phyloP scores from a whole-genome alignment of 1,140 invertebrate genomes.

The Steinernema khuongi region DNA sequence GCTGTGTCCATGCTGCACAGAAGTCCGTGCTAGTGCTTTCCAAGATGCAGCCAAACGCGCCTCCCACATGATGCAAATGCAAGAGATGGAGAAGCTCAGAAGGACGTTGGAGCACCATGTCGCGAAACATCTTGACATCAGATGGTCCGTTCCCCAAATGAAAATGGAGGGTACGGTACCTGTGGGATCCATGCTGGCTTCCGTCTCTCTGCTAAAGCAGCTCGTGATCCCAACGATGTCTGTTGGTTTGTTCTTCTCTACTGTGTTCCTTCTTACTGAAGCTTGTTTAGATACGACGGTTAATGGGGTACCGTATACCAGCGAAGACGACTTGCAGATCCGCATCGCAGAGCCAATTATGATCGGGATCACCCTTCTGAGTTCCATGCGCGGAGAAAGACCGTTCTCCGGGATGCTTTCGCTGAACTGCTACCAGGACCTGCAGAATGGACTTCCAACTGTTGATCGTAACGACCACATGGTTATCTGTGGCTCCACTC shows the following conservation, averaged over 20 bases:
- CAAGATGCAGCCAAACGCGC: slow-evolving; percentile 43
- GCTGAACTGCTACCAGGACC: slow-evolving; percentile 53
- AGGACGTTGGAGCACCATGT: slow-evolving; percentile 47
- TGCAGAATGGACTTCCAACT: slow-evolving; percentile 38
- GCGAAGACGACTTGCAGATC: slow-evolving; percentile 47
- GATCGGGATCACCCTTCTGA: slow-evolving; percentile 35
- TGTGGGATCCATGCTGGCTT: slow-evolving; percentile 52
- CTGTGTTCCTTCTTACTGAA: slow-evolving; percentile 6
- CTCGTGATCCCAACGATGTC: slow-evolving; percentile 52
- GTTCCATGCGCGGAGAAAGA: slow-evolving; percentile 34
- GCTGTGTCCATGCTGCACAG: slow-evolving; percentile 53
- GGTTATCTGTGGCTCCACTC: slow-evolving; percentile 34
- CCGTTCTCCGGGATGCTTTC: slow-evolving; percentile 42
- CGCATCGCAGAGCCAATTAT: slow-evolving; percentile 42
- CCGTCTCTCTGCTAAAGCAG: slow-evolving; percentile 57
- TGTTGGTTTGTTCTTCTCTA: slow-evolving; percentile 37
- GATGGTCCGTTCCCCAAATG: slow-evolving; percentile 48
- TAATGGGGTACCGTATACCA: slow-evolving; percentile 40
- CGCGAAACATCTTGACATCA: slow-evolving; percentile 52
- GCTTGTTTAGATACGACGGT: slow-evolving; percentile 27
- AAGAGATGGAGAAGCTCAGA: slow-evolving; percentile 52
- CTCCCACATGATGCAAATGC: slow-evolving; percentile 55
- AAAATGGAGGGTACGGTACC: slow-evolving; percentile 50
- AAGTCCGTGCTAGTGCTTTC: slow-evolving; percentile 49
- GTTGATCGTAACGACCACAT: slow-evolving; percentile 39